A percentile compares a stretch with the other conserved stretches of the same genome.
Evolutionary conservation across 2,113 vertebrate species (phyloP).

Genomic region (Rana temporaria): DNA sequence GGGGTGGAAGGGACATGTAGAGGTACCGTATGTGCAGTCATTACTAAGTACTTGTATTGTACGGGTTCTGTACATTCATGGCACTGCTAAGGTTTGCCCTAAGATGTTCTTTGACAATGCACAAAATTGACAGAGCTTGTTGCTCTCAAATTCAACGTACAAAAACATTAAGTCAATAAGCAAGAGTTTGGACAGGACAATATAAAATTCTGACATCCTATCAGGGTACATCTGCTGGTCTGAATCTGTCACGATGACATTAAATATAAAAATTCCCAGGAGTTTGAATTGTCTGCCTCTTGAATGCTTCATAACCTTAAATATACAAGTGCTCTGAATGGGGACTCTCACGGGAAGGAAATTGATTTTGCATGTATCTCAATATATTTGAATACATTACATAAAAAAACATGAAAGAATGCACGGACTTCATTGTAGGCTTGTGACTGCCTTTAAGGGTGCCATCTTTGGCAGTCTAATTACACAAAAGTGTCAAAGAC

Average conservation of each 20-base stretch:
- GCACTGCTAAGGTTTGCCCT: no score
- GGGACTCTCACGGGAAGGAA: slow-evolving; percentile 22
- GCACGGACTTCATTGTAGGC: slow-evolving; percentile 3
- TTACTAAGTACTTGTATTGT: no score
- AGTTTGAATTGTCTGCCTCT: slow-evolving; percentile 40
- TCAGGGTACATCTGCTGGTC: slow-evolving; percentile 1
- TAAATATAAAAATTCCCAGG: slow-evolving; percentile 43
- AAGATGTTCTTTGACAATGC: not conserved
- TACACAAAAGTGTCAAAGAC: not conserved
- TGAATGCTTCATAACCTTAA: slow-evolving; percentile 35
- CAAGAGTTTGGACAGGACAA: not conserved
- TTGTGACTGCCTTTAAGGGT: slow-evolving; percentile 10
- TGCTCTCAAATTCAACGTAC: not conserved
- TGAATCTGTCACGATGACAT: slow-evolving; percentile 22
- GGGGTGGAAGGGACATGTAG: no score
- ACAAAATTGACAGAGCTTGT: not conserved
- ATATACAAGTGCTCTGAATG: slow-evolving; percentile 37
- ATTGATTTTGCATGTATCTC: slow-evolving; percentile 53
- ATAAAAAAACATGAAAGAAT: slow-evolving; percentile 42
- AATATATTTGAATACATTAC: slow-evolving; percentile 55
- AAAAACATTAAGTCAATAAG: not conserved
- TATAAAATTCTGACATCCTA: slow-evolving; percentile 20
- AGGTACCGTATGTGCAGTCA: no score
- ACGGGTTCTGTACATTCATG: no score
- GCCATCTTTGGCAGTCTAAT: slow-evolving; percentile 13